phyloP scores from a whole-genome alignment of 2,797 vertebrate species.

The Hemitrygon akajei region DNA sequence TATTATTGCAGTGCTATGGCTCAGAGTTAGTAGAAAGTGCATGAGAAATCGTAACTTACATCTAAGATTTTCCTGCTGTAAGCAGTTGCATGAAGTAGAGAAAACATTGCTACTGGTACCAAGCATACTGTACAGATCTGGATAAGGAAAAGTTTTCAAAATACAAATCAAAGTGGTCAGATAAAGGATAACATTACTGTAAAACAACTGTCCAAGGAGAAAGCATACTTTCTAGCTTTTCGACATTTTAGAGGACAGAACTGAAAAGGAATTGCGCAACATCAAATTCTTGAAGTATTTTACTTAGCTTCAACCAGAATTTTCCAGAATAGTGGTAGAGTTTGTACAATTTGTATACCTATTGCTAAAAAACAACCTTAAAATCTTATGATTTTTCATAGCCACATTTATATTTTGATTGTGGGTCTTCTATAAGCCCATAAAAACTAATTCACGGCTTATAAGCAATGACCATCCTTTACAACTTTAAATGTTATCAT shows the following conservation, averaged over 20 bases:
- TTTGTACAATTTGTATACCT: not conserved
- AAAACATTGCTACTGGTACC: slow-evolving; percentile 33
- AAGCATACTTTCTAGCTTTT: not conserved
- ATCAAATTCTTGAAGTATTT: not conserved
- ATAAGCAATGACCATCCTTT: not conserved
- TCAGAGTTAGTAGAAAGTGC: not conserved
- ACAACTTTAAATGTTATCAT: not conserved
- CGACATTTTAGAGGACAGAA: not conserved
- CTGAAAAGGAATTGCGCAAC: not conserved
- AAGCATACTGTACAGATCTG: slow-evolving; percentile 29
- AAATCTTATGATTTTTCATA: not conserved
- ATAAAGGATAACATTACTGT: not conserved
- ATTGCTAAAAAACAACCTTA: not conserved
- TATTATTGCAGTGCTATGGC: not conserved
- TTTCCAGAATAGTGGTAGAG: not conserved
- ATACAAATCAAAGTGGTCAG: not conserved
- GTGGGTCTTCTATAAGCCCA: not conserved
- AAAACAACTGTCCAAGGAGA: not conserved
- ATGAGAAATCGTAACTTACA: slow-evolving; percentile 18
- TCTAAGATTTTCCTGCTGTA: slow-evolving; percentile 30
- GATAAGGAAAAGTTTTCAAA: slow-evolving; percentile 32
- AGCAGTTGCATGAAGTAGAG: slow-evolving; percentile 34
- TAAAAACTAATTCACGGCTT: not conserved
- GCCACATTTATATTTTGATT: not conserved
- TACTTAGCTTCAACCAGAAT: not conserved